Percentiles rank a stretch among this genome's conserved stretches.
Conservation (phyloP, 2,888 invertebrate genomes). For the Zygothrica quintamaculata region DNA sequence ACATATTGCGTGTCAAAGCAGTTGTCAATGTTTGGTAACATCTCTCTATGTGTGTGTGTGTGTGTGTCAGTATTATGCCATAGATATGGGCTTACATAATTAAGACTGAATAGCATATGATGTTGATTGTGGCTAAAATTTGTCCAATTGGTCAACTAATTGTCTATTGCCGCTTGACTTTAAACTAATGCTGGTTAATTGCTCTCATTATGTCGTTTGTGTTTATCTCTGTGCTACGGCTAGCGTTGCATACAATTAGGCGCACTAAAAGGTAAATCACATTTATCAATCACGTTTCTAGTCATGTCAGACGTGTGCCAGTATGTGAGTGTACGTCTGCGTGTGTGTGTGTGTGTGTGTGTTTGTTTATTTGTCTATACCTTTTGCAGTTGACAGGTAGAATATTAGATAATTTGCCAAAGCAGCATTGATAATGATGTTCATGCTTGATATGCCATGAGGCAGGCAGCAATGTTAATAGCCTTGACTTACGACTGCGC, state of each 20-base stretch:
- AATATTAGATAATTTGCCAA: constrained; percentile 60
- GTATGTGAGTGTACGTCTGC: neutral
- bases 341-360: constrained; percentile 5
- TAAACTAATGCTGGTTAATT: constrained; percentile 74
- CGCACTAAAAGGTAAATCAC: constrained; percentile 61
- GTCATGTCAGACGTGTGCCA: constrained; percentile 3
- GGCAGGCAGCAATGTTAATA: constrained; percentile 35
- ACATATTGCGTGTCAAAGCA: constrained; percentile 5
- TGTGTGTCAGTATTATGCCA: constrained; percentile 35
- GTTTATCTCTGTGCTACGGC: constrained; percentile 54
- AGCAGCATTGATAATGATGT: constrained; percentile 48
- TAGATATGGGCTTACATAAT: constrained; percentile 47
- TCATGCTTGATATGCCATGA: constrained; percentile 7
- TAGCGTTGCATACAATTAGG: constrained; percentile 70
- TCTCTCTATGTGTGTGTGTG: no score
- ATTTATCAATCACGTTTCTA: constrained; percentile 61
- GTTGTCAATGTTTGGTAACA: no score
- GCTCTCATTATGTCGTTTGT: constrained; percentile 70
- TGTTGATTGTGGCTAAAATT: no score
- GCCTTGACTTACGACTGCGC: constrained; percentile 59
- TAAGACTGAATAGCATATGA: no score
- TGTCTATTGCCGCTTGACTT: constrained; percentile 50
- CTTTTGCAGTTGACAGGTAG: constrained; percentile 23
- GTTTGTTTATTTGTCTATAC: no score
- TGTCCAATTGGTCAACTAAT: constrained; percentile 39